phyloP scores from a whole-genome alignment of 2,888 invertebrate genomes.

The Chrysolina oricalcia region DNA sequence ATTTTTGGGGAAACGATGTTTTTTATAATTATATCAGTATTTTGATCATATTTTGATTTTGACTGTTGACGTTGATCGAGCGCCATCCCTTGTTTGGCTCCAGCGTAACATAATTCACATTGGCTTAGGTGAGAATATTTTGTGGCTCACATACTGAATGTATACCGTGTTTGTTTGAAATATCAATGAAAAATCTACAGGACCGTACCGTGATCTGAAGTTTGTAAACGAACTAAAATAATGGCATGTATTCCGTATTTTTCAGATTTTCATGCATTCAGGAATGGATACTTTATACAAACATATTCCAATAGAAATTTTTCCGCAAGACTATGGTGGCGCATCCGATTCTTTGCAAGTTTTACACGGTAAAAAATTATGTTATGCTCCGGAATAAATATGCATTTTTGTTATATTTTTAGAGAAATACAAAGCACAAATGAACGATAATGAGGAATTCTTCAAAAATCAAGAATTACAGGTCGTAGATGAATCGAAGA shows the following conservation, averaged over 20 bases:
- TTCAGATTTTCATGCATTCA: constrained; percentile 57
- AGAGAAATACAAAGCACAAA: constrained; percentile 56
- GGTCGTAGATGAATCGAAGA: constrained; percentile 75
- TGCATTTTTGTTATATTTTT: background rate
- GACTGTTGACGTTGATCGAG: no score
- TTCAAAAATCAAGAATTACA: constrained; percentile 73
- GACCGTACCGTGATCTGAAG: no score
- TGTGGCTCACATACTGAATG: no score
- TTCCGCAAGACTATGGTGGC: constrained; percentile 80
- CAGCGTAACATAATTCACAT: no score
- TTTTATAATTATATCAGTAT: no score
- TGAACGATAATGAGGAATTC: constrained; percentile 66
- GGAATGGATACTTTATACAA: constrained; percentile 55
- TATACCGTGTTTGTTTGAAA: no score
- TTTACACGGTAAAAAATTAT: constrained; percentile 46
- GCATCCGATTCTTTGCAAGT: constrained; percentile 34
- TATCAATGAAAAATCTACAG: no score
- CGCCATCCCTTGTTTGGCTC: no score
- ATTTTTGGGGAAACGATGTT: no score
- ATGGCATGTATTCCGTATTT: background rate
- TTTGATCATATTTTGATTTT: no score
- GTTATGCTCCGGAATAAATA: background rate
- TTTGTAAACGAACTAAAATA: no score
- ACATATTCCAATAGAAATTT: constrained; percentile 73
- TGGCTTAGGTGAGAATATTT: no score